These are phyloP conservation scores for Squalus acanthias DNA, from an alignment of 2,797 vertebrate genomes.

Conservation along the genomic window DNA sequence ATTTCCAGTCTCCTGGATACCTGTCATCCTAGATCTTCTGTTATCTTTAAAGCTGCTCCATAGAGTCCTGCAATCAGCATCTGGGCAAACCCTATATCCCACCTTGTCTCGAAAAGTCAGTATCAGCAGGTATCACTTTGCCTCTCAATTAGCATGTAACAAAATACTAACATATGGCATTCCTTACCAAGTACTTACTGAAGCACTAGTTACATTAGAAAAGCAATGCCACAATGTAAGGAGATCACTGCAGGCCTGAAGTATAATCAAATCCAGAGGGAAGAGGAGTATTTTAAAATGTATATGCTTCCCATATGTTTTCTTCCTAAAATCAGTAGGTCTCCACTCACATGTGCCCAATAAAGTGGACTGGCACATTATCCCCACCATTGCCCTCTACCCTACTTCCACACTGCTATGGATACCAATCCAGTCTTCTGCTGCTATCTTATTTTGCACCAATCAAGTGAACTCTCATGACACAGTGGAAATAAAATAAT, in stretches of 20 bases:
- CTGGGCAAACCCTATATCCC: neutral
- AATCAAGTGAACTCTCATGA: neutral
- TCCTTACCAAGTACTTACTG: neutral
- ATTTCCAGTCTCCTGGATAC: neutral
- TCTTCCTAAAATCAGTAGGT: neutral
- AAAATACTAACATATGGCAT: neutral
- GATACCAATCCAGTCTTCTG: neutral
- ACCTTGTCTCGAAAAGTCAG: neutral
- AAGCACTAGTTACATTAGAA: neutral
- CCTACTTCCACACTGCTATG: neutral
- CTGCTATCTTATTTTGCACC: neutral
- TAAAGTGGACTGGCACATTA: neutral
- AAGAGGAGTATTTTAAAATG: neutral
- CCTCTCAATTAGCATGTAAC: neutral
- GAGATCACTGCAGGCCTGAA: neutral
- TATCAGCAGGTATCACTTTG: neutral
- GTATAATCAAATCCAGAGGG: neutral
- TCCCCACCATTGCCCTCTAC: neutral
- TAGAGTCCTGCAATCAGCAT: neutral
- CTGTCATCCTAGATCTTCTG: neutral
- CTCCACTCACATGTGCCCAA: neutral
- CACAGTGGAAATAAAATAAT: neutral
- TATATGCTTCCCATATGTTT: neutral
- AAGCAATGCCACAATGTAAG: neutral
- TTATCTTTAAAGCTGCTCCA: neutral